Conservation (phyloP, 2,113 vertebrate species). For the Hiodon tergisus region DNA sequence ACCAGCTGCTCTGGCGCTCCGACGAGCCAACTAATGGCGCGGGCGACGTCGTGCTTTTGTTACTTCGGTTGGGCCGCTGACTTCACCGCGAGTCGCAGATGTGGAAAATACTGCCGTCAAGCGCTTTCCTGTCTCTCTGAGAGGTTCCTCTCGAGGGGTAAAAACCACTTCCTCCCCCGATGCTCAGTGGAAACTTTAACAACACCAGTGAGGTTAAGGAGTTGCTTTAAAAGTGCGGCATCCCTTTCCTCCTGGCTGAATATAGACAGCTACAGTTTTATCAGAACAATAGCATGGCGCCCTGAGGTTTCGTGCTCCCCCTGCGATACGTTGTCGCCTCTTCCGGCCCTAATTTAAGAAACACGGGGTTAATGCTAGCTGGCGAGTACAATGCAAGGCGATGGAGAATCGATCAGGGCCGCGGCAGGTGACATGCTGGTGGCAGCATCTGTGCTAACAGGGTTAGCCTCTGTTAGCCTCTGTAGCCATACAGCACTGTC, state of each 20-base stretch:
- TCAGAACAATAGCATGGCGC: constrained; percentile 41
- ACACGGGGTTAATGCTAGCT: constrained; percentile 32
- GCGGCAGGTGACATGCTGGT: not conserved
- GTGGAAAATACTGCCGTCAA: constrained; percentile 72
- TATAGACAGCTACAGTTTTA: constrained; percentile 37
- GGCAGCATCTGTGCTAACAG: too few relatives aligned
- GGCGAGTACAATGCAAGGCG: not conserved
- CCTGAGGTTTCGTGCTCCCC: constrained; percentile 17
- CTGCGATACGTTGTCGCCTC: constrained; percentile 29
- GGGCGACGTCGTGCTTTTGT: constrained; percentile 21
- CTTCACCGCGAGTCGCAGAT: constrained; percentile 53
- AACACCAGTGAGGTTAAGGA: constrained; percentile 37
- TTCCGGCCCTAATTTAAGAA: constrained; percentile 25
- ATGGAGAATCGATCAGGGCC: not conserved
- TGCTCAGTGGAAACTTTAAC: constrained; percentile 57
- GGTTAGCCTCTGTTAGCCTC: too few relatives aligned
- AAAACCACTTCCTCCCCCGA: constrained; percentile 64
- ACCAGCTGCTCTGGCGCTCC: not conserved
- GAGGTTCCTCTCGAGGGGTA: constrained; percentile 71
- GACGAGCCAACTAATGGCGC: constrained; percentile 1
- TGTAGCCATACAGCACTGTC: too few relatives aligned
- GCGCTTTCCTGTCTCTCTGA: constrained; percentile 75
- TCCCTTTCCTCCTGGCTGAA: constrained; percentile 44
- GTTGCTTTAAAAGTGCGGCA: constrained; percentile 38
- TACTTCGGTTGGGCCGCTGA: constrained; percentile 31